phyloP scores from a whole-genome alignment of 2,888 invertebrate species.

The Rugalucina vietnamica region DNA sequence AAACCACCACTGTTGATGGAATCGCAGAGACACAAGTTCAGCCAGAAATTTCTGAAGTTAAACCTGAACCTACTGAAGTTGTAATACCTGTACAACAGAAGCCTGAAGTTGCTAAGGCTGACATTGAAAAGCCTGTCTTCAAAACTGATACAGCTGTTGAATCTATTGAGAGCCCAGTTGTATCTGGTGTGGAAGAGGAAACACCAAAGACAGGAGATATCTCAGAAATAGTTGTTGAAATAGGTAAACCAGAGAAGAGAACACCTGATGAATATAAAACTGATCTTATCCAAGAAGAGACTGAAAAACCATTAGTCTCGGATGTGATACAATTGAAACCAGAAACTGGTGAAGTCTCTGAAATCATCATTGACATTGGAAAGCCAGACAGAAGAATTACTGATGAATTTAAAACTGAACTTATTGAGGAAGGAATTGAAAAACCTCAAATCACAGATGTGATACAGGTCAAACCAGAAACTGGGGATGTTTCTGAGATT shows the following conservation, averaged over 20 bases:
- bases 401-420: slow-evolving; percentile 53
- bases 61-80: slow-evolving; percentile 18
- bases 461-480: slow-evolving; percentile 23
- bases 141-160: slow-evolving; percentile 29
- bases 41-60: slow-evolving; percentile 25
- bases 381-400: slow-evolving; percentile 37
- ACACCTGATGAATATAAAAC: slow-evolving; percentile 55
- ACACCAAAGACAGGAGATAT: slow-evolving; percentile 37
- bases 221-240: slow-evolving; percentile 50
- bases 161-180: slow-evolving; percentile 1
- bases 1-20: slow-evolving; percentile 37
- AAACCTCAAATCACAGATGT: slow-evolving; percentile 48
- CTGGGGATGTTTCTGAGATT: slow-evolving; percentile 39
- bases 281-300: slow-evolving; percentile 49
- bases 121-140: slow-evolving; percentile 2
- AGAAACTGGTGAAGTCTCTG: slow-evolving; percentile 13
- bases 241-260: slow-evolving; percentile 40
- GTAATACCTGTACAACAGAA: slow-evolving; percentile 36
- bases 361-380: slow-evolving; percentile 16
- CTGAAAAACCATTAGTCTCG: slow-evolving; percentile 58
- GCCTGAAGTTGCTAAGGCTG: slow-evolving; percentile 46
- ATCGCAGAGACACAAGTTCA: slow-evolving; percentile 24
- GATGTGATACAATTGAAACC: slow-evolving; percentile 54
- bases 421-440: slow-evolving; percentile 35
- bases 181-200: neutral